Conservation (phyloP, 2,113 vertebrate species). For the Sisor rabdophorus region DNA sequence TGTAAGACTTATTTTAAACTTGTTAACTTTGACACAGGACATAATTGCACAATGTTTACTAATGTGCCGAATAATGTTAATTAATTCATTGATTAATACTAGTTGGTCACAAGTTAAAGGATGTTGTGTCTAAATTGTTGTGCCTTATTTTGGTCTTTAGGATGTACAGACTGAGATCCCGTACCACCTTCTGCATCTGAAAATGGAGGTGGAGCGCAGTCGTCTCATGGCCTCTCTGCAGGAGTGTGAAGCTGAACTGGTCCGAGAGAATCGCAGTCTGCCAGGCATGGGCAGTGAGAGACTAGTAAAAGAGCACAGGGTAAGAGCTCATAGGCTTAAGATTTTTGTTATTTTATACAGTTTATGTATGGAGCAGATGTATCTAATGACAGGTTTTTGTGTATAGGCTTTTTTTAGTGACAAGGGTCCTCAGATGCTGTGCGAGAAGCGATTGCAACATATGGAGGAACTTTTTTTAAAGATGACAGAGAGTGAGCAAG, state of each 20-base stretch:
- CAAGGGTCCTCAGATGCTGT: constrained; percentile 81
- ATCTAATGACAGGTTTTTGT: constrained; percentile 13
- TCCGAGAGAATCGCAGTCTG: constrained; percentile 79
- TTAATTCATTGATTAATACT: background rate
- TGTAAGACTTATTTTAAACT: background rate
- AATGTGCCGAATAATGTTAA: background rate
- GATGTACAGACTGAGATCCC: constrained; percentile 88
- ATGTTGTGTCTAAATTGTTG: background rate
- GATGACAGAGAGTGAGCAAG: constrained; percentile 77
- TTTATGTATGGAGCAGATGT: background rate
- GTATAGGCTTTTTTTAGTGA: constrained; percentile 86
- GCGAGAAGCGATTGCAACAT: constrained; percentile 83
- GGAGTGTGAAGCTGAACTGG: constrained; percentile 82
- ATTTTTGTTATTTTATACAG: background rate
- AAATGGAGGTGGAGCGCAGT: constrained; percentile 83
- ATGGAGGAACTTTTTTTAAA: constrained; percentile 91
- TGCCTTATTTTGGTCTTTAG: constrained; percentile 58
- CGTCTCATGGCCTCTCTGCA: constrained; percentile 76
- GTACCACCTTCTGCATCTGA: constrained; percentile 84
- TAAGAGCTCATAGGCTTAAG: constrained; percentile 54
- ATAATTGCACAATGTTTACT: no score
- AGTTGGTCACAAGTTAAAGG: background rate
- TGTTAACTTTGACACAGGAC: background rate
- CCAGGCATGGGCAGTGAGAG: constrained; percentile 82
- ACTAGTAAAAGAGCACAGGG: constrained; percentile 86